Evolutionary conservation across 2,888 invertebrate species (phyloP).

Genomic region (Caenorhabditis sulstoni): DNA sequence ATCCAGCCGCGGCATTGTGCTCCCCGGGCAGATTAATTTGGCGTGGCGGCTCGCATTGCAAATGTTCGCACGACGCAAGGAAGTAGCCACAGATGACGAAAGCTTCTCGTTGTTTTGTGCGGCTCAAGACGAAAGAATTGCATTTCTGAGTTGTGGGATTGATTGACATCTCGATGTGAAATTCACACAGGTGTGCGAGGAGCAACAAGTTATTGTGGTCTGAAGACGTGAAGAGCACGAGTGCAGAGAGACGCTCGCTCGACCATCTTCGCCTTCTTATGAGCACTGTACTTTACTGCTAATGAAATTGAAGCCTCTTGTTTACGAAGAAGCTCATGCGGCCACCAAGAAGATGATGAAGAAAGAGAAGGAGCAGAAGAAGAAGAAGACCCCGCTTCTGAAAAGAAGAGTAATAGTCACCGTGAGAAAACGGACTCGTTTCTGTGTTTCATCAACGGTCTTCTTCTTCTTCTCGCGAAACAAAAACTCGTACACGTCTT

Average conservation of each 20-base stretch:
- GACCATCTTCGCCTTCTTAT: conserved; percentile 26
- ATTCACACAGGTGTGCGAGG: neutral
- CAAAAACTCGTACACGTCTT: conserved; percentile 47
- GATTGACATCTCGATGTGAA: conserved; percentile 12
- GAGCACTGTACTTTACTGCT: conserved; percentile 41
- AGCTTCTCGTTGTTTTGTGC: conserved; percentile 3
- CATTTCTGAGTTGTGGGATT: conserved; percentile 9
- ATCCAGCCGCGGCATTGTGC: conserved; percentile 21
- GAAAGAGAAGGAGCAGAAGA: conserved; percentile 10
- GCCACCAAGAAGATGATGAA: neutral
- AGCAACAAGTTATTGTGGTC: conserved; percentile 20
- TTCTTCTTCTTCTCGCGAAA: conserved; percentile 26
- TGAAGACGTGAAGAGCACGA: neutral
- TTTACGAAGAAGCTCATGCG: conserved; percentile 38
- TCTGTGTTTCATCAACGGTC: conserved; percentile 42
- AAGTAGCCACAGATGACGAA: conserved; percentile 7
- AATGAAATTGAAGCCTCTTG: conserved; percentile 55
- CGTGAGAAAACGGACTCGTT: conserved; percentile 37
- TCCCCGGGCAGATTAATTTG: conserved; percentile 38
- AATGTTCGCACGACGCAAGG: conserved; percentile 16
- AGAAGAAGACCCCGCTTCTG: conserved; percentile 4
- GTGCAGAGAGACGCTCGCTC: too few species aligned
- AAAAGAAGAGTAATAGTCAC: conserved; percentile 47
- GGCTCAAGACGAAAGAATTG: neutral
- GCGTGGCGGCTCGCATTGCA: conserved; percentile 17